phyloP scores from a whole-genome alignment of 2,888 invertebrate species.

The Anthophora plumipes region DNA sequence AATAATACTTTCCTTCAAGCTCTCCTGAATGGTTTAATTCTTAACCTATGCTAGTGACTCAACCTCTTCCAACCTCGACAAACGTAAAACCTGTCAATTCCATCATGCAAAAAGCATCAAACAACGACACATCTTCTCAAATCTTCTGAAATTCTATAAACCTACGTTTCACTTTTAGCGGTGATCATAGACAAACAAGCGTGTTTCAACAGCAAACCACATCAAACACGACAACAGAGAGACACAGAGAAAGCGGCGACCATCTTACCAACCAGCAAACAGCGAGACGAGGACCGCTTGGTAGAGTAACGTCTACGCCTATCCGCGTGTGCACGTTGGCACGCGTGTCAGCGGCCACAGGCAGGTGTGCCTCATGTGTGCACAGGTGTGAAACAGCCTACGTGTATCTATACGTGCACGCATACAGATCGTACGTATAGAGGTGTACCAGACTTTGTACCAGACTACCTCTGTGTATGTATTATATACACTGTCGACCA shows the following conservation, averaged over 20 bases:
- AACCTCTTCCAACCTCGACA: too few species aligned
- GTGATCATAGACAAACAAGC: too few species aligned
- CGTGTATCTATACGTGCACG: not conserved
- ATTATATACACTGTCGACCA: not conserved
- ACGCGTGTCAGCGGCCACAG: conserved; percentile 20
- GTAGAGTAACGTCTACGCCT: conserved; percentile 43
- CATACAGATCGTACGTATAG: not conserved
- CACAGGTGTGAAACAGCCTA: conserved; percentile 43
- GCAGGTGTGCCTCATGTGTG: conserved; percentile 52
- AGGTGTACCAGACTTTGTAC: not conserved
- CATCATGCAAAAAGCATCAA: too few species aligned
- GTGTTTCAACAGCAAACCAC: too few species aligned
- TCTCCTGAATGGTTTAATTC: too few species aligned
- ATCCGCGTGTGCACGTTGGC: conserved; percentile 36
- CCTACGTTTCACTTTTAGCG: too few species aligned
- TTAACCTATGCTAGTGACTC: too few species aligned
- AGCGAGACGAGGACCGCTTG: conserved; percentile 19
- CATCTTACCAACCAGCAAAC: conserved; percentile 28
- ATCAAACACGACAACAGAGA: not conserved
- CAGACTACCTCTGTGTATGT: not conserved
- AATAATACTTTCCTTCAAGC: not conserved
- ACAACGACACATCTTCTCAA: too few species aligned
- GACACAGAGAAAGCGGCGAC: conserved; percentile 16
- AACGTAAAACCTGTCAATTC: too few species aligned
- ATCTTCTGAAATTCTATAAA: too few species aligned